Evolutionary conservation across 2,797 vertebrate genomes (phyloP), one percentile per base, ranked within the genome.

Genomic region (Lithobates pipiens): DNA sequence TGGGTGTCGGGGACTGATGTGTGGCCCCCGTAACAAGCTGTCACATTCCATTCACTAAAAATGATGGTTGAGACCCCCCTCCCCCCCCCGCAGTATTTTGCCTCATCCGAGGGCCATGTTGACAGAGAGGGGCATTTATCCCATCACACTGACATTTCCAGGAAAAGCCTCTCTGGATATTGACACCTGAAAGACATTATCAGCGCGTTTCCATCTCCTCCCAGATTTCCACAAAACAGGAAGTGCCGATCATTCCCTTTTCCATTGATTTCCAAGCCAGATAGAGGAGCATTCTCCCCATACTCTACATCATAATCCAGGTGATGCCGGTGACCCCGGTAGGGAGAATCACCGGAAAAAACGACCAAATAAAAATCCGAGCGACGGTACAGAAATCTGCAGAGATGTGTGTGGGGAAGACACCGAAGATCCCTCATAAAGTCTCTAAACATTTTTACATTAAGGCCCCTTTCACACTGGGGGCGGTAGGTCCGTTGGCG

Each of bases 101-200:
- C 21, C 42, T 67, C 70, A 74, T 57, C 68, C 54, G 13, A 32
- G 80, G 34, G 69, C 29, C 3, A 18, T 78, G 80, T 68, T 83
- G 85, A 86, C 80, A 78, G 85, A 83, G 57, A 83, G 57, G 10
- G 8, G 74, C 67, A 68, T 77, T 83, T 78, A 65, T 57, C 75
- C 69, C 44, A 42, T 78, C 80, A 57, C 76, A 84, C 69, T 16
- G 85, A 82, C 42, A 67, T 75, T 34, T 79, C 65, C 80, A 83
- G 39, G 68, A 69, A 81, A 36, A 76, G 29, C 29, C 34, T 32
- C 44, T 81, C 42, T 76, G 44, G 34, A 75, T 61, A 74, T 34
- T 87, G 80, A 87, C 85, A 87, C 80, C 85, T 87, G 75, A 83
- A 67, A 54, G 85, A 75, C 76, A 54, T 87, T 87, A 87, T 87